phyloP scores from a whole-genome alignment of 2,888 invertebrate species.

The Plebejus argus region DNA sequence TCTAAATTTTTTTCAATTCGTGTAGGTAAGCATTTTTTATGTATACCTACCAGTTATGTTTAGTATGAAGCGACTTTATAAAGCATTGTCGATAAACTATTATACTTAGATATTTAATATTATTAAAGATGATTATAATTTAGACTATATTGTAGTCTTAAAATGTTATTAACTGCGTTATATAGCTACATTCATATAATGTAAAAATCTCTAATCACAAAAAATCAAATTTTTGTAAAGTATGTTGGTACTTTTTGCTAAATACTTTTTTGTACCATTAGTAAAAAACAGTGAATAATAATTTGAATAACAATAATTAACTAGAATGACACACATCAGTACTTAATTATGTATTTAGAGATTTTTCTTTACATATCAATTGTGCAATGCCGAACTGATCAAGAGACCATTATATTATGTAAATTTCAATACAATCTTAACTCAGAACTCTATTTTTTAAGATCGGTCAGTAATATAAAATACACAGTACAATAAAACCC shows the following conservation, averaged over 20 bases:
- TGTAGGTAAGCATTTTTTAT: neutral
- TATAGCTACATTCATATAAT: neutral
- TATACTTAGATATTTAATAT: conserved; percentile 43
- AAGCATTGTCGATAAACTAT: conserved; percentile 43
- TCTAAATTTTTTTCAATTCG: neutral
- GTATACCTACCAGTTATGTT: neutral
- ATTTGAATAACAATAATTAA: neutral
- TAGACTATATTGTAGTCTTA: conserved; percentile 24
- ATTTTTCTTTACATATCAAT: conserved; percentile 11
- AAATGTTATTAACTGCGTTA: neutral
- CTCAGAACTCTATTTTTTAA: neutral
- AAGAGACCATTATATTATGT: neutral
- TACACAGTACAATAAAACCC: too few relatives aligned
- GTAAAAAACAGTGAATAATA: neutral
- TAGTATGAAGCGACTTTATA: conserved; percentile 39
- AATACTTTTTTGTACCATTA: neutral
- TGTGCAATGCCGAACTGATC: conserved; percentile 2
- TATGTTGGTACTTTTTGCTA: neutral
- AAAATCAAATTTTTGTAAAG: neutral
- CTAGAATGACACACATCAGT: neutral
- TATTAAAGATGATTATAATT: conserved; percentile 23
- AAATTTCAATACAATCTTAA: neutral
- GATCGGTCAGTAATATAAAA: neutral
- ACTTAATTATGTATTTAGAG: conserved; percentile 3
- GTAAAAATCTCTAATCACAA: conserved; percentile 28